Evolutionary conservation across 1,140 invertebrate species (phyloP).

Genomic region (Drosophila mojavensis): DNA sequence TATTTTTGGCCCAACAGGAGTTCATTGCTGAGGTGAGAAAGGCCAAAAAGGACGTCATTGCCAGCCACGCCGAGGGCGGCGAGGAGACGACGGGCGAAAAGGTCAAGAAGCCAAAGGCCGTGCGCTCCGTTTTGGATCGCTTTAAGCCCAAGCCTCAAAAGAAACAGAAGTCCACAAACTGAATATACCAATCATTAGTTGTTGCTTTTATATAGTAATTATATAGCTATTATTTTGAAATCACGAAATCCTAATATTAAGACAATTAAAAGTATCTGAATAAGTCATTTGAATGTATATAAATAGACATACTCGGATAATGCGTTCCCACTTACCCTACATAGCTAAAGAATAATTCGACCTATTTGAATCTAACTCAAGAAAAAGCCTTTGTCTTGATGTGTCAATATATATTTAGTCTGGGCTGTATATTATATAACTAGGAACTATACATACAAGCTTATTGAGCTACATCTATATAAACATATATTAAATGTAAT

Average conservation of each 20-base stretch:
- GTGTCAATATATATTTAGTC: not conserved
- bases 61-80: constrained; percentile 6
- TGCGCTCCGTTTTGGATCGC: constrained; percentile 68
- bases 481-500: no score
- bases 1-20: constrained; percentile 85
- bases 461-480: no score
- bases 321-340: no score
- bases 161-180: constrained; percentile 40
- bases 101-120: constrained; percentile 25
- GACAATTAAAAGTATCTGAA: not conserved
- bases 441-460: no score
- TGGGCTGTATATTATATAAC: not conserved
- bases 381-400: no score
- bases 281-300: not conserved
- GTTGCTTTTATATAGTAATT: not conserved
- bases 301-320: no score
- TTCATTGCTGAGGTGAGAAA: constrained; percentile 85
- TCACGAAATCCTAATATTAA: not conserved
- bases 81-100: constrained; percentile 15
- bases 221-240: constrained; percentile 1
- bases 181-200: not conserved
- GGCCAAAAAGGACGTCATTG: constrained; percentile 64
- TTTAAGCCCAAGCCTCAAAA: constrained; percentile 68
- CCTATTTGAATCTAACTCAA: no score
- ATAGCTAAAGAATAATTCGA: no score